phyloP scores from a whole-genome alignment of 2,113 vertebrate genomes.

The Mungos mungo region DNA sequence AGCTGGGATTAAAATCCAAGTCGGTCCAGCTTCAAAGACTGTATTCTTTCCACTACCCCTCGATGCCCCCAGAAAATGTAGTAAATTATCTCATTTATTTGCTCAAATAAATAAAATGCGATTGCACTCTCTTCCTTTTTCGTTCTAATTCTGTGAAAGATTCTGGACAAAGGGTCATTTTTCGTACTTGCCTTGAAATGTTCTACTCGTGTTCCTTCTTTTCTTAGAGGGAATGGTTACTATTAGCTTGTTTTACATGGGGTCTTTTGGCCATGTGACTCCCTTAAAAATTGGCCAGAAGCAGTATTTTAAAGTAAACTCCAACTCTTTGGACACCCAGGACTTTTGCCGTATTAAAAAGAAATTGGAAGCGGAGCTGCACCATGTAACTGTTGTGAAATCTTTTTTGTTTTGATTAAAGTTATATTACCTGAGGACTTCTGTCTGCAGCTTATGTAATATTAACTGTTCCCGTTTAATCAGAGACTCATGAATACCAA shows the following conservation, averaged over 20 bases:
- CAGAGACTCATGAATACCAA: slow-evolving; percentile 58
- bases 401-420: slow-evolving; percentile 78
- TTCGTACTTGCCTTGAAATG: not conserved
- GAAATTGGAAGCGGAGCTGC: slow-evolving; percentile 70
- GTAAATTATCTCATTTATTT: not conserved
- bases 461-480: slow-evolving; percentile 67
- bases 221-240: not conserved
- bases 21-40: not conserved
- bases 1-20: not conserved
- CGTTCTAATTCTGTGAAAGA: not conserved
- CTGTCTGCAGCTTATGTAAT: slow-evolving; percentile 67
- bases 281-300: slow-evolving; percentile 30
- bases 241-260: slow-evolving; percentile 43
- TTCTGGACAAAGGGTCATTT: not conserved
- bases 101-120: not conserved
- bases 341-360: slow-evolving; percentile 70
- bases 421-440: slow-evolving; percentile 69
- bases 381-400: slow-evolving; percentile 69
- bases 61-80: not conserved
- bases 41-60: not conserved
- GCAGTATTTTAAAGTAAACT: slow-evolving; percentile 74
- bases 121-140: not conserved
- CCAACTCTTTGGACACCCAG: slow-evolving; percentile 42
- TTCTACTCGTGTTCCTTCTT: slow-evolving; percentile 53
- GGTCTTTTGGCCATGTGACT: slow-evolving; percentile 57